Evolutionary conservation across 2,888 invertebrate genomes (phyloP).

Genomic region (Drosophila picticornis): DNA sequence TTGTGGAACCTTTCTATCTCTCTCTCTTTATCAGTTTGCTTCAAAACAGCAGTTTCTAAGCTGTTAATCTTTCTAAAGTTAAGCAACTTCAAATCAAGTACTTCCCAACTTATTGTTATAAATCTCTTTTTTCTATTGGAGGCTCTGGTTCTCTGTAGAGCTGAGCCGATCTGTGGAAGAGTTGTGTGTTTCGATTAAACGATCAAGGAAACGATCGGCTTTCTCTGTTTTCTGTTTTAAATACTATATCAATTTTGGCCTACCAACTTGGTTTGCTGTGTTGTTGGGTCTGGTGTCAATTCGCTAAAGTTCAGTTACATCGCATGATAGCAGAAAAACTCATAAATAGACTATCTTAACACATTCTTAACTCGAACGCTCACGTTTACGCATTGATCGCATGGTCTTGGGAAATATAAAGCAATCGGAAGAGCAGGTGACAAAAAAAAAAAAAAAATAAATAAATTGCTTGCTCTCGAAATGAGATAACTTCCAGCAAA

Average conservation of each 20-base stretch:
- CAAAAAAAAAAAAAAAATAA: too few relatives aligned
- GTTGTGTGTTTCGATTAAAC: not conserved
- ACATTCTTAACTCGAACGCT: conserved; percentile 10
- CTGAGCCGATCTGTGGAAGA: not conserved
- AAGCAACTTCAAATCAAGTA: not conserved
- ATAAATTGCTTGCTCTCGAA: conserved; percentile 23
- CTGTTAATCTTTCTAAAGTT: not conserved
- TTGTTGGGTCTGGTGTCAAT: conserved; percentile 7
- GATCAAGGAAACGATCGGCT: not conserved
- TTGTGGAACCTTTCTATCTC: not conserved
- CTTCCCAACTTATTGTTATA: not conserved
- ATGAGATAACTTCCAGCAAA: conserved; percentile 49
- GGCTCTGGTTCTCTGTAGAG: not conserved
- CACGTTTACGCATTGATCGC: conserved; percentile 16
- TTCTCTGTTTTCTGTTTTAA: not conserved
- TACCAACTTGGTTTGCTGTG: not conserved
- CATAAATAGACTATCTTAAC: conserved; percentile 5
- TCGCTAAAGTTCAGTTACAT: not conserved
- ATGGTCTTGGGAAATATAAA: conserved; percentile 23
- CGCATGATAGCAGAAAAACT: not conserved
- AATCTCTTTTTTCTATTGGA: not conserved
- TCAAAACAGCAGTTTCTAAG: not conserved
- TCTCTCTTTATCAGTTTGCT: not conserved
- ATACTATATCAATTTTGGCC: not conserved
- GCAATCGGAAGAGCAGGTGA: conserved; percentile 19